Evolutionary conservation across 2,888 invertebrate genomes (phyloP).

Genomic region (Ferrisia virgata): DNA sequence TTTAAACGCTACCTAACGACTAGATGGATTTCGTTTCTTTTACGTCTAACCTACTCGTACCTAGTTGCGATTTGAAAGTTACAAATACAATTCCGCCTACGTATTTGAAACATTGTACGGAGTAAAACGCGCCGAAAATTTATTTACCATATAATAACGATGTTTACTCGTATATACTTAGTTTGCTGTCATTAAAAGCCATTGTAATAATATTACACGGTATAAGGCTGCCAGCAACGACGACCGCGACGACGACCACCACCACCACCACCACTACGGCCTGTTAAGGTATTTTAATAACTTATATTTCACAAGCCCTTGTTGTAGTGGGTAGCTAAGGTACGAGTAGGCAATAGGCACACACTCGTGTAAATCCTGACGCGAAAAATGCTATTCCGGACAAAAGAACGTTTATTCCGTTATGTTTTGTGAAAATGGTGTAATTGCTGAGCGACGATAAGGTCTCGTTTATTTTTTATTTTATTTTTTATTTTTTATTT

Average conservation of each 20-base stretch:
- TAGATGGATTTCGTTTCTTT: background rate
- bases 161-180: background rate
- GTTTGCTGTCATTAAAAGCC: background rate
- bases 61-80: background rate
- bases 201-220: no score
- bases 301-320: background rate
- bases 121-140: background rate
- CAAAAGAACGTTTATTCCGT: background rate
- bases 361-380: background rate
- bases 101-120: background rate
- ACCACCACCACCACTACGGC: no score
- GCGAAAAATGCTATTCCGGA: background rate
- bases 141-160: background rate
- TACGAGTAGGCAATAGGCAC: no score
- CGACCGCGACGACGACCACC: no score
- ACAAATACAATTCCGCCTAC: background rate
- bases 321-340: no score
- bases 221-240: no score
- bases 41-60: no score
- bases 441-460: constrained; percentile 19
- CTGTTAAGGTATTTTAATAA: background rate
- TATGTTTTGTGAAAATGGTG: constrained; percentile 5
- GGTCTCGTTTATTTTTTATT: no score
- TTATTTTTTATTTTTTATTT: no score
- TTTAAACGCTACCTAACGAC: background rate